Evolutionary conservation across 2,797 vertebrate genomes (phyloP).

Genomic region (Pseudochaenichthys georgianus): DNA sequence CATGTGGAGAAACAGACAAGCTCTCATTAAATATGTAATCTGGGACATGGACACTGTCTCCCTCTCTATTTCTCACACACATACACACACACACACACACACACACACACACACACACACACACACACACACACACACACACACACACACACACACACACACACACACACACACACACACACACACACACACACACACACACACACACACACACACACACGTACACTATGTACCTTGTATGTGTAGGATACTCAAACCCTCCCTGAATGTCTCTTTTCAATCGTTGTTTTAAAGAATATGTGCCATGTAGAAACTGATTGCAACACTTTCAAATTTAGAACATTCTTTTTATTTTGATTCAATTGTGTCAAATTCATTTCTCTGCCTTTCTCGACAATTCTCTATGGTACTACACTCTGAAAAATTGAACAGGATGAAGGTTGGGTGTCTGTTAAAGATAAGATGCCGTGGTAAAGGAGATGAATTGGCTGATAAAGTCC

Average conservation of each 20-base stretch:
- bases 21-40: constrained; percentile 43
- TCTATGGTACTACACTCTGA: constrained; percentile 17
- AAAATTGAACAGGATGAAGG: constrained; percentile 35
- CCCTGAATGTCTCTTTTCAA: not conserved
- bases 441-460: constrained; percentile 48
- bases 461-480: constrained; percentile 59
- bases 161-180: not conserved
- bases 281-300: no score
- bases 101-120: no score
- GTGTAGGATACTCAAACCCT: no score
- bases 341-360: constrained; percentile 14
- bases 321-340: not conserved
- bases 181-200: not conserved
- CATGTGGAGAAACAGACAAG: constrained; percentile 37
- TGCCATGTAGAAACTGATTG: no score
- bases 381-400: not conserved
- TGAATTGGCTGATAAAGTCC: constrained; percentile 67
- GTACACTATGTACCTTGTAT: no score
- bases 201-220: no score
- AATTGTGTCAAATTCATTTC: constrained; percentile 12
- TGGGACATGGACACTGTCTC: constrained; percentile 23
- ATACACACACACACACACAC: no score
- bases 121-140: no score
- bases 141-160: no score
- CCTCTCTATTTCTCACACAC: not conserved